A percentile compares a stretch with the other conserved stretches of the same genome.
Evolutionary conservation across 2,888 invertebrate genomes (phyloP).

Genomic region (Synanthedon formicaeformis): DNA sequence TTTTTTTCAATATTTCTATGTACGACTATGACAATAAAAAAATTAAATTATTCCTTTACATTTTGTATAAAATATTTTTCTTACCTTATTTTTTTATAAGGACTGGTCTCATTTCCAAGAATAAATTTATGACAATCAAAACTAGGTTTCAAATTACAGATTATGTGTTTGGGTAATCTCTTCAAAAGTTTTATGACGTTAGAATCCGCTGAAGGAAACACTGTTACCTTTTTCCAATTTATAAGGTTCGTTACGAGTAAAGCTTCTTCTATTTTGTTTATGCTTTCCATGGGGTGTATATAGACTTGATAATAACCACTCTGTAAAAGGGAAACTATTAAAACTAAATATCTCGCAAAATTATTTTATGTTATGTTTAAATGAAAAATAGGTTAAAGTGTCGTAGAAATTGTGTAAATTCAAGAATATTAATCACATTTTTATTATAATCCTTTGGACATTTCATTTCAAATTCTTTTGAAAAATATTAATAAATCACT

Average conservation of each 20-base stretch:
- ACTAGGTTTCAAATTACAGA: not conserved
- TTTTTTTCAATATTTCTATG: no score
- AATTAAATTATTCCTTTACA: no score
- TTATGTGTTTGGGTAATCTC: conserved; percentile 11
- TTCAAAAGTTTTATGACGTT: conserved; percentile 22
- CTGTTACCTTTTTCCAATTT: conserved; percentile 23
- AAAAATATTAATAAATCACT: no score
- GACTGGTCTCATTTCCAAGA: not conserved
- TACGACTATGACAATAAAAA: no score
- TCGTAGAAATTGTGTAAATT: no score
- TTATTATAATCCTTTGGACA: no score
- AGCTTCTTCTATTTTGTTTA: conserved; percentile 20
- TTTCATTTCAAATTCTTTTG: no score
- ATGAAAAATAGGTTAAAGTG: no score
- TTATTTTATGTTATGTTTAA: no score
- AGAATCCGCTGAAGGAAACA: conserved; percentile 19
- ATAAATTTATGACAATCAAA: not conserved
- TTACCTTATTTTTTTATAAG: conserved; percentile 3
- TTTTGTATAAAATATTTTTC: not conserved
- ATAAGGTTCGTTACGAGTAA: conserved; percentile 28
- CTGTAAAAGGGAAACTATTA: not conserved
- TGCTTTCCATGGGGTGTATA: not conserved
- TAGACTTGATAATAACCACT: not conserved
- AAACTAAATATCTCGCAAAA: not conserved
- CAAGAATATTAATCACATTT: no score